Base-by-base conservation (phyloP, 2,888 invertebrate genomes). In the Sussaba pulchella region DNA sequence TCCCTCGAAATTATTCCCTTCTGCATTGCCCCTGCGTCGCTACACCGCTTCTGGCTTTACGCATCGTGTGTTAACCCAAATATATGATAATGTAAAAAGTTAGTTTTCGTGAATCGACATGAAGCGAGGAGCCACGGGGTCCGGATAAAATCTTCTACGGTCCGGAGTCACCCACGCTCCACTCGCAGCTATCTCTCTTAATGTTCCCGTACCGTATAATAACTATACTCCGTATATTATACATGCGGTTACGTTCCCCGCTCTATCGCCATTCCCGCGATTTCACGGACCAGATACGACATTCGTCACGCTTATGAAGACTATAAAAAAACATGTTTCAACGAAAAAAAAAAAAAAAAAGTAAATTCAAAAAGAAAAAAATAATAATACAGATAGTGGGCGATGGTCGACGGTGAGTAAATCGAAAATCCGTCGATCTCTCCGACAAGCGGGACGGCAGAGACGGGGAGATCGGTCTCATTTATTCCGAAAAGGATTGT, bases 11-110 rank as follows among this genome's bases (percentile, higher is more conserved):
- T 14, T 36, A 31, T 17, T 36, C 21, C 43, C 17, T 24, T 26
- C 21, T 69, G 52, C 26, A n/a, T 52, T 76, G 72, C 47, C 10
- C 26, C 47, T 57, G 45, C 47, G 52, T 52, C 59, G 41, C 59
- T 57, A 59, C 76, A 64, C 61, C 52, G 31, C 74, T 45, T 31
- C 57, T 74, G 59, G 74, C 64, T 78, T 81, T 81, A 83, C 77
- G 81, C 81, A 77, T 81, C 83, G 78, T 81, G 83, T 78, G 83
- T 83, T 83, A 83, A 83, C 83, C 81, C 73, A 83, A 83, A 83
- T 81, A 78, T 83, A 83, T 81, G 83, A 78, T 83, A 81, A 81
- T 78, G 82, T 72, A 81, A 80, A 81, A 81, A 82, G 78, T 81
- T 82, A 78, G 78, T 78, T 82, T 82, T 81, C 81, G 4, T 80